Percentiles rank a stretch among this genome's conserved stretches.
These are phyloP conservation scores for Rallus crepitans DNA, from an alignment of 2,797 vertebrate genomes.

Conservation along the genomic window DNA sequence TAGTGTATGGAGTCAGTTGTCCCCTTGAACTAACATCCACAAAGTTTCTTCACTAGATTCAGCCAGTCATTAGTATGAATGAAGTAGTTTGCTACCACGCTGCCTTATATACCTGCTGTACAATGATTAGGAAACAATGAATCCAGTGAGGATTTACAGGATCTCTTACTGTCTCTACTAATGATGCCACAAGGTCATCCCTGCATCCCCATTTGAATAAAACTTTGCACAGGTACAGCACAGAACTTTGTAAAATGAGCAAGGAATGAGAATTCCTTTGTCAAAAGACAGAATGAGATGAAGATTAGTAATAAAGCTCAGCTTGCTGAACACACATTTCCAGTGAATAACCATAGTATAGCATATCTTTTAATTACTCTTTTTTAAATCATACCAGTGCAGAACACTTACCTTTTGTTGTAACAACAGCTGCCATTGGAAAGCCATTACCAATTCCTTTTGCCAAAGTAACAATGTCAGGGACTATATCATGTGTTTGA, in stretches of 20 bases:
- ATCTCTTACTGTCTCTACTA: neutral
- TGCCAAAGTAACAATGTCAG: constrained; percentile 95
- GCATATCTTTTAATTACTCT: neutral
- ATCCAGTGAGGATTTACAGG: neutral
- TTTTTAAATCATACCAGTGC: neutral
- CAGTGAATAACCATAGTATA: neutral
- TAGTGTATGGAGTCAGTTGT: neutral
- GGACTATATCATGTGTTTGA: constrained; percentile 87
- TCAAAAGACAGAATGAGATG: neutral
- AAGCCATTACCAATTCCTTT: constrained; percentile 97
- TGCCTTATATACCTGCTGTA: neutral
- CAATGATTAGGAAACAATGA: neutral
- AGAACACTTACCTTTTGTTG: constrained; percentile 84
- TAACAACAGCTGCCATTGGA: constrained; percentile 95
- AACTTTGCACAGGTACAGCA: neutral
- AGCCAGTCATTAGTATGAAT: neutral
- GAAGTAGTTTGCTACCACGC: neutral
- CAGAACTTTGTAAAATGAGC: neutral
- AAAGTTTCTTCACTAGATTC: neutral
- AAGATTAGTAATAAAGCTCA: neutral
- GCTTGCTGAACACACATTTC: neutral
- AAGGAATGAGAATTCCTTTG: neutral
- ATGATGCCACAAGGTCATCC: neutral
- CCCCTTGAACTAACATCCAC: neutral
- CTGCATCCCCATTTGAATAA: neutral